A percentile compares a stretch with the other conserved stretches of the same genome.
Conservation (phyloP, 2,113 vertebrate genomes). For the Eleginops maclovinus region DNA sequence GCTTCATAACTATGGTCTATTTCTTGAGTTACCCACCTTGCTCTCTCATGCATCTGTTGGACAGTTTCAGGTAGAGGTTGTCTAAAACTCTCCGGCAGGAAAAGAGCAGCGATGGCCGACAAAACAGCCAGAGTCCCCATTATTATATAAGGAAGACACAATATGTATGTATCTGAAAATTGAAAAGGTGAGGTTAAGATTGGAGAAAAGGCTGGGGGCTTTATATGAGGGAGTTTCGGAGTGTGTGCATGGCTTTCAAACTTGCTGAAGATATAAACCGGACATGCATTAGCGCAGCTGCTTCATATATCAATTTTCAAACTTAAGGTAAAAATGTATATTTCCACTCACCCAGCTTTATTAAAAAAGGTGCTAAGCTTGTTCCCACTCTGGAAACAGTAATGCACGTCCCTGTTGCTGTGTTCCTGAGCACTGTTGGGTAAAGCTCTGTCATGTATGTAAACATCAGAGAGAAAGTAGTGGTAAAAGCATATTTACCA, state of each 20-base stretch:
- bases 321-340: too few species aligned
- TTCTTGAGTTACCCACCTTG: slow-evolving; percentile 79
- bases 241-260: background rate
- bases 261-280: background rate
- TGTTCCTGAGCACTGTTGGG: slow-evolving; percentile 90
- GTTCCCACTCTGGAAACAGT: slow-evolving; percentile 87
- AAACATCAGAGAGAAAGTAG: slow-evolving; percentile 86
- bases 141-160: slow-evolving; percentile 88
- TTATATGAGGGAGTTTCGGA: background rate
- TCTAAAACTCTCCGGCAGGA: slow-evolving; percentile 90
- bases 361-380: slow-evolving; percentile 88
- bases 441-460: slow-evolving; percentile 91
- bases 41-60: slow-evolving; percentile 85
- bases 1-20: background rate
- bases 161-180: slow-evolving; percentile 82
- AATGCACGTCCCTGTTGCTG: slow-evolving; percentile 87
- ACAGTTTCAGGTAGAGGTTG: slow-evolving; percentile 89
- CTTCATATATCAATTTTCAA: too few species aligned
- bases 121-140: slow-evolving; percentile 86
- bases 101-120: slow-evolving; percentile 83
- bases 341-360: slow-evolving; percentile 86
- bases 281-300: too few species aligned
- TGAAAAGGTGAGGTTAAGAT: background rate
- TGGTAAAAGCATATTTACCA: slow-evolving; percentile 87
- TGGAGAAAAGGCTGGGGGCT: background rate